Evolutionary conservation across 2,797 vertebrate species (phyloP).

Genomic region (Eulemur albifrons): DNA sequence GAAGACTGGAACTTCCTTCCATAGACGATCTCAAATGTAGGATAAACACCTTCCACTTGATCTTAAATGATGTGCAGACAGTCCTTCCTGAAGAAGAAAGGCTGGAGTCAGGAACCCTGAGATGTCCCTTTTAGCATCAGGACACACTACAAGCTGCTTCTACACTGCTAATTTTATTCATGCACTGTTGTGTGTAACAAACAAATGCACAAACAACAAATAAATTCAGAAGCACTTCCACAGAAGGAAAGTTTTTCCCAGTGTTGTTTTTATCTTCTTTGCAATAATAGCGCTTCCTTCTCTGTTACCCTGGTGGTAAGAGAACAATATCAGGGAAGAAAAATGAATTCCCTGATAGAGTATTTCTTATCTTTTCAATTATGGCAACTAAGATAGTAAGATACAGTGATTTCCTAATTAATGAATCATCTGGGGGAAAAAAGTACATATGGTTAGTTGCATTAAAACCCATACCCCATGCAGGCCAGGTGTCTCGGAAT

Average conservation of each 20-base stretch:
- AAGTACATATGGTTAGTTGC: not conserved
- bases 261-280: conserved; percentile 5
- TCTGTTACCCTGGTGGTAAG: not conserved
- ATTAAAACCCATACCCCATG: not conserved
- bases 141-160: not conserved
- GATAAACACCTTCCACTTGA: not conserved
- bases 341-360: not conserved
- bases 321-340: conserved; percentile 2
- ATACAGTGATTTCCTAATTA: conserved; percentile 19
- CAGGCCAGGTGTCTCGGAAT: not conserved
- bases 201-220: not conserved
- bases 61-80: not conserved
- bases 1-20: not conserved
- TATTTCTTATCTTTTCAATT: conserved; percentile 37
- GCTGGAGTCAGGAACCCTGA: not conserved
- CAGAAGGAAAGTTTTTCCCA: not conserved
- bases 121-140: not conserved
- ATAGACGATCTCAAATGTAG: not conserved
- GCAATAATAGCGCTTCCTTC: not conserved
- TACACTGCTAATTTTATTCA: not conserved
- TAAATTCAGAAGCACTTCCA: not conserved
- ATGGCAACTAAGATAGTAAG: not conserved
- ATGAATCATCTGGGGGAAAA: not conserved
- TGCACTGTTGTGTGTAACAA: not conserved
- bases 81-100: not conserved